Evolutionary conservation across 2,888 invertebrate species (phyloP), one percentile per base, ranked within the genome.

Genomic region (Prosopocoilus inquinatus): DNA sequence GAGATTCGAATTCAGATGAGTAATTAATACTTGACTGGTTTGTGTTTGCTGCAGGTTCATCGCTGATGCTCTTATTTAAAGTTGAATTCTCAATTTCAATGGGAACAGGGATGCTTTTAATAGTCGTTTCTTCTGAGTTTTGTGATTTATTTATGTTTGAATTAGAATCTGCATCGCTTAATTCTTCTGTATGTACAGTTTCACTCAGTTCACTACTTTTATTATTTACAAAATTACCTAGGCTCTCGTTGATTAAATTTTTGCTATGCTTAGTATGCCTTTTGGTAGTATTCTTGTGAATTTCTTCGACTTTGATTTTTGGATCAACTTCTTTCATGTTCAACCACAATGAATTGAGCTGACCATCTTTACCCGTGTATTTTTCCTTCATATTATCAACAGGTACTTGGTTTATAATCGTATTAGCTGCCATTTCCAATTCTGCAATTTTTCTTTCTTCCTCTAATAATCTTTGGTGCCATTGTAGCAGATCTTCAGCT

Each of bases 381-480:
- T 60, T 63, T 50, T 57, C 53, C 38, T 55, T 51, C 15, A 48
- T 47, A 36, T 53, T 49, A 38, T 56, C 57, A 12, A 44, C 36
- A 45, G 68, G 67, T 50, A 61, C 64, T 60, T 68, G 69, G 50
- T 67, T 69, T 44, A 75, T 68, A 15, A 75, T 68, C 12, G 67
- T 65, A 47, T 66, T 74, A 11, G 75, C 75, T n/a, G 75, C 74
- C 58, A 70, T 70, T 70, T 82, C 82, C 64, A 82, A 69, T 64
- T 79, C 77, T 47, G 74, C 67, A 34, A 82, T 78, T 63, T 79
- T 78, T 51, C 74, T 75, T 70, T 82, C 82, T 72, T 82, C 82
- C 59, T 79, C 78, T 62, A 81, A 74, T 28, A 82, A 71, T 51
- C 79, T 77, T 60, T 78, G 78, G 70, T 82, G 80, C 81, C 81